Evolutionary conservation across 2,888 invertebrate genomes (phyloP).

Genomic region (Sepioteuthis lessoniana): DNA sequence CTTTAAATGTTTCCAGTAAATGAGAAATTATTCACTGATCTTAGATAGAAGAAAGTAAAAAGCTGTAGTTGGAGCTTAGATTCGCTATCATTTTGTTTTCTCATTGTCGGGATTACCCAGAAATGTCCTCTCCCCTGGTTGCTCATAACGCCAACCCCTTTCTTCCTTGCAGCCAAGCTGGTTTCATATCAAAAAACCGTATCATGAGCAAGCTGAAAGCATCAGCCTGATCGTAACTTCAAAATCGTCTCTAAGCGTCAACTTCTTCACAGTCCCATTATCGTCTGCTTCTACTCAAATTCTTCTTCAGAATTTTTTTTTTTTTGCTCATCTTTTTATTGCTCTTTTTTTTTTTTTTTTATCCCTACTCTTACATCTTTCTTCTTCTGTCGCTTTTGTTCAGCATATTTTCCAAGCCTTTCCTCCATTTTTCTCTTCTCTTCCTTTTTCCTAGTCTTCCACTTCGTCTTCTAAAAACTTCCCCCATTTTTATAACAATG

Average conservation of each 20-base stretch:
- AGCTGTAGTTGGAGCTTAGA: no score
- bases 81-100: no score
- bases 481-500: neutral
- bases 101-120: no score
- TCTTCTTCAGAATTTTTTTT: neutral
- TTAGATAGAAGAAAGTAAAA: no score
- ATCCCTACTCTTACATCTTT: neutral
- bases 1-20: no score
- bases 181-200: neutral
- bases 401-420: neutral
- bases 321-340: neutral
- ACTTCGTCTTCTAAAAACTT: neutral
- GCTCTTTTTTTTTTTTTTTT: neutral
- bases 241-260: neutral
- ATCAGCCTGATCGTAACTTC: neutral
- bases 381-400: neutral
- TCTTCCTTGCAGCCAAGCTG: neutral
- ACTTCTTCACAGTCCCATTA: neutral
- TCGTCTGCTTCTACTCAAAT: neutral
- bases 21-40: no score
- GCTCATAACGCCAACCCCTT: no score
- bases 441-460: neutral
- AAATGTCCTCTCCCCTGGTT: no score
- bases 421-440: neutral
- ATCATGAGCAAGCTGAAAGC: neutral